Conservation (phyloP, 2,113 vertebrate species). For the Heloderma charlesbogerti region DNA sequence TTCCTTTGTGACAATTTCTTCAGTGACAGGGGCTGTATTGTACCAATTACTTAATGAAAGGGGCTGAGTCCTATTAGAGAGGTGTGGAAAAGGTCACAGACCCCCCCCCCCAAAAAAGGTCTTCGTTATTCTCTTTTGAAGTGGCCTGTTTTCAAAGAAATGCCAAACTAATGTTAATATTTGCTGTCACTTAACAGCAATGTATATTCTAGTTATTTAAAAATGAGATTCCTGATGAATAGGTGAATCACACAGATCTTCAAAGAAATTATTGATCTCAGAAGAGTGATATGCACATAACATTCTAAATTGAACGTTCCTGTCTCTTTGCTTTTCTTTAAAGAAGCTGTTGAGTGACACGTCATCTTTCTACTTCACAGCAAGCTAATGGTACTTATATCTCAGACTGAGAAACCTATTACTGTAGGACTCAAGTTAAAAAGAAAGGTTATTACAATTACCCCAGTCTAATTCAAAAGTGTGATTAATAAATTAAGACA, state of each 20-base stretch:
- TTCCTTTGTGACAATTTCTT: constrained; percentile 47
- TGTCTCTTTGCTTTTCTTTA: constrained; percentile 52
- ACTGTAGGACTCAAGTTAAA: constrained; percentile 26
- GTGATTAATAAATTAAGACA: background rate
- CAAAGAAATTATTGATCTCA: constrained; percentile 41
- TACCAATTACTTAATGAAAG: constrained; percentile 42
- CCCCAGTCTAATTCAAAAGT: constrained; percentile 37
- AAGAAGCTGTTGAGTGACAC: constrained; percentile 51
- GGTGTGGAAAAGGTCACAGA: constrained; percentile 60
- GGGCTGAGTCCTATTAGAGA: constrained; percentile 57
- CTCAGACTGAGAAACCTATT: constrained; percentile 31
- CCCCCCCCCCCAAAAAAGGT: constrained; percentile 26
- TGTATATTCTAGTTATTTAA: constrained; percentile 54
- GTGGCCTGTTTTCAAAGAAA: constrained; percentile 63
- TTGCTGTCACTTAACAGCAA: constrained; percentile 68
- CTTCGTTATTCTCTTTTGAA: constrained; percentile 25
- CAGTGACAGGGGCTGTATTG: constrained; percentile 33
- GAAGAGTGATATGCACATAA: constrained; percentile 27
- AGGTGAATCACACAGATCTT: constrained; percentile 32
- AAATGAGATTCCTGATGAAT: constrained; percentile 51
- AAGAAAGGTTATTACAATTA: constrained; percentile 30
- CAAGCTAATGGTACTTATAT: constrained; percentile 46
- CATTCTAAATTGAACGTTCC: constrained; percentile 47
- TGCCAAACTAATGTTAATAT: constrained; percentile 64
- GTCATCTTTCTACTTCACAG: constrained; percentile 37